Percentiles rank a stretch among this genome's conserved stretches.
These are phyloP conservation scores for Gymnosoma rotundatum DNA, from an alignment of 2,888 invertebrate species.

Conservation along the genomic window DNA sequence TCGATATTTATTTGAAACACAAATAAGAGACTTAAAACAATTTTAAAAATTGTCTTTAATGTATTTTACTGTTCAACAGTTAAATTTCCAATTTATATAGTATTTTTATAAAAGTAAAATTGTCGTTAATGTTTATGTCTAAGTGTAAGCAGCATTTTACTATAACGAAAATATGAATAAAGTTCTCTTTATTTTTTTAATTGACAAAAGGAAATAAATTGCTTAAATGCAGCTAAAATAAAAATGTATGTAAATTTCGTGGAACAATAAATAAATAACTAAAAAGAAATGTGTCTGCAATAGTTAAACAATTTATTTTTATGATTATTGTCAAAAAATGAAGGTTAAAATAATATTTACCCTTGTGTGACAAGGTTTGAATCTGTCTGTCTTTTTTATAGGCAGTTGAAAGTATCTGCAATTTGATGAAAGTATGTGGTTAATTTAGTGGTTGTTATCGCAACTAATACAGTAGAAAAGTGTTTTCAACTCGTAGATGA, in stretches of 20 bases:
- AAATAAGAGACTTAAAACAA: background rate
- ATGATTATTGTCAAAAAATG: constrained; percentile 67
- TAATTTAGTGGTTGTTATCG: constrained; percentile 56
- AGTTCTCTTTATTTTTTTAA: background rate
- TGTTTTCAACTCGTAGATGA: background rate
- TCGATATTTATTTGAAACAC: constrained; percentile 42
- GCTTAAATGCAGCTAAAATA: background rate
- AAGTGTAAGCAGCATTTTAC: constrained; percentile 5
- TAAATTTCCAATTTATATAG: constrained; percentile 26
- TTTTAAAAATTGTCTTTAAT: background rate
- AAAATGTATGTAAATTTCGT: constrained; percentile 33
- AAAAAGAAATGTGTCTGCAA: constrained; percentile 68
- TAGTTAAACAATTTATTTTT: constrained; percentile 68
- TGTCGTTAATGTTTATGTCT: background rate
- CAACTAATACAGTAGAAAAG: constrained; percentile 45
- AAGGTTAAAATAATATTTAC: constrained; percentile 34
- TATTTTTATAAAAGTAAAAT: constrained; percentile 34
- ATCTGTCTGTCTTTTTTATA: background rate
- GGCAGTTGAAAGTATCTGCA: constrained; percentile 38
- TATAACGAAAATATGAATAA: background rate
- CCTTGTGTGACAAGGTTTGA: background rate
- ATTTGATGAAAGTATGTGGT: constrained; percentile 53
- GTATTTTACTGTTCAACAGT: constrained; percentile 7
- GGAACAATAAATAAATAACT: constrained; percentile 9
- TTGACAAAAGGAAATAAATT: constrained; percentile 45